phyloP scores from a whole-genome alignment of 2,797 vertebrate genomes.

The Schizopygopsis malacanthus region DNA sequence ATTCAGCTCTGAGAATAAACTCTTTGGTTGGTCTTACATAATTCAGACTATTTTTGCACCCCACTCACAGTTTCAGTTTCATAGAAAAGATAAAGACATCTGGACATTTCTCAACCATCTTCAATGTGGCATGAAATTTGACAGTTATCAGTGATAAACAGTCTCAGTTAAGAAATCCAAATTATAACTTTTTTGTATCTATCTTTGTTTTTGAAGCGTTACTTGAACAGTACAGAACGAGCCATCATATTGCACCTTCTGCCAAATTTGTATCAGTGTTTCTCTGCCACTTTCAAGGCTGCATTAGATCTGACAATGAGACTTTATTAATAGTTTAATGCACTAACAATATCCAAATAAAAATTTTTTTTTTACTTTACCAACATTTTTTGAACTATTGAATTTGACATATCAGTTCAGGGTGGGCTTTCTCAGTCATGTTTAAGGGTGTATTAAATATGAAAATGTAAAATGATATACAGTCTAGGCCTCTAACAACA shows the following conservation, averaged over 20 bases:
- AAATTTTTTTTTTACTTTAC: background rate
- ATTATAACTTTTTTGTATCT: background rate
- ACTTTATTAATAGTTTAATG: background rate
- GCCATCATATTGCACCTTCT: background rate
- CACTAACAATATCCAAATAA: background rate
- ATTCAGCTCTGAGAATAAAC: slow-evolving; percentile 15
- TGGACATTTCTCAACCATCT: background rate
- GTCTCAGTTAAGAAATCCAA: background rate
- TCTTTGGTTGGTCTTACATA: background rate
- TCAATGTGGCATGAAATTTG: background rate
- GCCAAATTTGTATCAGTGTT: background rate
- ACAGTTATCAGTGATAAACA: background rate
- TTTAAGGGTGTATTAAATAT: background rate
- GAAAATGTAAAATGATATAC: background rate
- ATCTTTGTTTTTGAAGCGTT: background rate
- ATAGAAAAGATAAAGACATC: slow-evolving; percentile 12
- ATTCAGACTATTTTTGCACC: background rate
- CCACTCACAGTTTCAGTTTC: background rate
- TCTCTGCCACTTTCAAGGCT: background rate
- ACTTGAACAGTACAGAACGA: background rate
- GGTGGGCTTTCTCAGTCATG: background rate
- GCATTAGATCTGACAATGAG: background rate
- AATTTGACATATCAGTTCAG: background rate
- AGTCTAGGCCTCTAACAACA: background rate
- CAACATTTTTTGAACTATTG: background rate